A percentile compares a stretch with the other conserved stretches of the same genome.
Conservation (phyloP, 2,888 invertebrate genomes). For the Euzetes globulus region DNA sequence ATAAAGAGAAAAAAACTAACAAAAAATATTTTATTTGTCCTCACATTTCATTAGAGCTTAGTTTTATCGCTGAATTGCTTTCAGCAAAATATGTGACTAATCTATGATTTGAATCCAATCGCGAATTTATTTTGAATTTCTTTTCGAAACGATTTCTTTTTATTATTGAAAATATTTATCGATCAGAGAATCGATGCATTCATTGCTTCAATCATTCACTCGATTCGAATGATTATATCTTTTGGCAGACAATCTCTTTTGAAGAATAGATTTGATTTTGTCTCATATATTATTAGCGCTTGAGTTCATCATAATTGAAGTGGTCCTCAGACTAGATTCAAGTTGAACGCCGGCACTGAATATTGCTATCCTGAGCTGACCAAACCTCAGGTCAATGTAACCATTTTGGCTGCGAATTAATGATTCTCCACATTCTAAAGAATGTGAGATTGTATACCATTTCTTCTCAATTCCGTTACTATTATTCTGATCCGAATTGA, state of each 20-base stretch:
- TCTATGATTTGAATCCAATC: too few species aligned
- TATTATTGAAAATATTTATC: too few species aligned
- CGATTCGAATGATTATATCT: not conserved
- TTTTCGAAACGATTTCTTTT: too few species aligned
- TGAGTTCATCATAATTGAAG: not conserved
- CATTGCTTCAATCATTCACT: not conserved
- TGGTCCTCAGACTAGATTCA: not conserved
- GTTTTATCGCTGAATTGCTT: too few species aligned
- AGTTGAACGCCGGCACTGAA: not conserved
- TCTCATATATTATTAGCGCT: not conserved
- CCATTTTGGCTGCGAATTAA: not conserved
- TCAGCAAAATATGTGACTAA: too few species aligned
- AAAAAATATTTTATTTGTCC: too few species aligned
- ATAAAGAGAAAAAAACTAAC: too few species aligned
- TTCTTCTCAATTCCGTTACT: not conserved
- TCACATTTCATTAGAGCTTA: too few species aligned
- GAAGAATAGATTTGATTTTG: not conserved
- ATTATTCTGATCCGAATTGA: not conserved
- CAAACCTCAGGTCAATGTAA: slow-evolving; percentile 15
- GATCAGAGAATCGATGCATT: too few species aligned
- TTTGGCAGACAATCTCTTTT: not conserved
- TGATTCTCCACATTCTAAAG: not conserved
- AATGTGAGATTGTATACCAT: not conserved
- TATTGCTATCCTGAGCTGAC: not conserved
- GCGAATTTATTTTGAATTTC: too few species aligned